Evolutionary conservation across 2,888 invertebrate genomes (phyloP), one percentile per base, ranked within the genome.

Genomic region (Aphodius sticticus): DNA sequence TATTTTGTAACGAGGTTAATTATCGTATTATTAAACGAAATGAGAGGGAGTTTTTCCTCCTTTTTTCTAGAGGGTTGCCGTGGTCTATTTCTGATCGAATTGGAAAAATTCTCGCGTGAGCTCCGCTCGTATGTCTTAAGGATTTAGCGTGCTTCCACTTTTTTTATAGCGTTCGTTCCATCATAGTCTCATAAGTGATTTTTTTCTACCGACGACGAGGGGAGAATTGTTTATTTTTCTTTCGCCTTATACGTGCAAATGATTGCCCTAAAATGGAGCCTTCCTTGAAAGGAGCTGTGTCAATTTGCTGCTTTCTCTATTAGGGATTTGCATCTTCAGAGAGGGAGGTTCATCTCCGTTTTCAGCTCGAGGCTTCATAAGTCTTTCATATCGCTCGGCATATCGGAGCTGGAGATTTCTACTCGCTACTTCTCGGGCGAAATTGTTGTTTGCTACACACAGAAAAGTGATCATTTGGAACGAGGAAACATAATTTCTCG

Each of bases 181-280:
- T 74, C 74, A 74, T 35, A n/a, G 74, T 35, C 36, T 35, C 35
- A 74, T 37, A 74, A 74, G 74, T 74, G 74, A 74, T 74, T 74
- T 74, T 74, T 71, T 71, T 71, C 15, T 14, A 2, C 38, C 53
- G 1, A 1, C 12, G 7, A 53, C 53, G 53, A 9, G 53, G 12
- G 53, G 53, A 53, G 53, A 53, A 53, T 26, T 53, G 53, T 53
- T 53, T 53, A 53, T 53, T 53, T 53, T 53, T 12, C 53, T 5
- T 53, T 53, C 53, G 53, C 53, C 53, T 53, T 53, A 53, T 53
- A 9, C 9, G 53, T 53, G 9, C 53, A 53, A 53, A 53, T 53
- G 53, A 9, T 53, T 7, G 7, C 53, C 53, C 53, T 53, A 53
- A 53, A 53, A 53, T 5, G 26, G 26, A 1, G 26, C 26, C 53